Percentiles rank a stretch among this genome's conserved stretches.
Conservation (phyloP, 2,888 invertebrate species). For the Tribolium freemani region DNA sequence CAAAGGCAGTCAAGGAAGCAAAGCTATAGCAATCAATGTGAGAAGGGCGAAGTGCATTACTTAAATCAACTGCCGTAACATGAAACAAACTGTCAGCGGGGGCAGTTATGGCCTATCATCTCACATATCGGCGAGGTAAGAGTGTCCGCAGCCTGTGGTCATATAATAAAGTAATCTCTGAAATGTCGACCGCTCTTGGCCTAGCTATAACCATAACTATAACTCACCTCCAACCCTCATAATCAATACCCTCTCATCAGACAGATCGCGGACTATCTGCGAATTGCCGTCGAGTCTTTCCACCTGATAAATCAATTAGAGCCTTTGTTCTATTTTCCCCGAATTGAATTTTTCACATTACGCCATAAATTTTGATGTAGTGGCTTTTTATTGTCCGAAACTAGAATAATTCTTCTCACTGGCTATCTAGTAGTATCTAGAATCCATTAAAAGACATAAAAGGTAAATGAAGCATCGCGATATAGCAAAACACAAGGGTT, state of each 20-base stretch:
- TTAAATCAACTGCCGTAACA: slow-evolving; percentile 66
- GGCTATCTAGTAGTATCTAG: slow-evolving; percentile 59
- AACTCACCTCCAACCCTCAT: slow-evolving; percentile 64
- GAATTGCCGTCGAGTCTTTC: slow-evolving; percentile 61
- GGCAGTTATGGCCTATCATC: slow-evolving; percentile 67
- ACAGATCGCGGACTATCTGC: slow-evolving; percentile 57
- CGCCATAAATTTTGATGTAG: slow-evolving; percentile 58
- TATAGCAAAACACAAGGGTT: slow-evolving; percentile 63
- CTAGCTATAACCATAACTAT: slow-evolving; percentile 68
- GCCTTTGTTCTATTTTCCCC: slow-evolving; percentile 21
- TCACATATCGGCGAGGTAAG: slow-evolving; percentile 66
- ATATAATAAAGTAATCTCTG: slow-evolving; percentile 68
- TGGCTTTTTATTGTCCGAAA: slow-evolving; percentile 61
- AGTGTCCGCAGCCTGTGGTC: slow-evolving; percentile 62
- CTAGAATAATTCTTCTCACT: slow-evolving; percentile 57
- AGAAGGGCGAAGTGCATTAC: slow-evolving; percentile 62
- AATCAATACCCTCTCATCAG: slow-evolving; percentile 59
- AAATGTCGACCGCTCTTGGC: slow-evolving; percentile 65
- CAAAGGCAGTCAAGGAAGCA: slow-evolving; percentile 54
- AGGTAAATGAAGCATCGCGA: slow-evolving; percentile 66
- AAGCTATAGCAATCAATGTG: slow-evolving; percentile 61
- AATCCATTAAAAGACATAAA: slow-evolving; percentile 61
- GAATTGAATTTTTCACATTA: slow-evolving; percentile 51
- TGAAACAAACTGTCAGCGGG: slow-evolving; percentile 66
- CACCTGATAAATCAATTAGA: slow-evolving; percentile 68